Percentiles rank a stretch among this genome's conserved stretches.
Conservation (phyloP, 1,140 invertebrate species). For the Phortica variegata region DNA sequence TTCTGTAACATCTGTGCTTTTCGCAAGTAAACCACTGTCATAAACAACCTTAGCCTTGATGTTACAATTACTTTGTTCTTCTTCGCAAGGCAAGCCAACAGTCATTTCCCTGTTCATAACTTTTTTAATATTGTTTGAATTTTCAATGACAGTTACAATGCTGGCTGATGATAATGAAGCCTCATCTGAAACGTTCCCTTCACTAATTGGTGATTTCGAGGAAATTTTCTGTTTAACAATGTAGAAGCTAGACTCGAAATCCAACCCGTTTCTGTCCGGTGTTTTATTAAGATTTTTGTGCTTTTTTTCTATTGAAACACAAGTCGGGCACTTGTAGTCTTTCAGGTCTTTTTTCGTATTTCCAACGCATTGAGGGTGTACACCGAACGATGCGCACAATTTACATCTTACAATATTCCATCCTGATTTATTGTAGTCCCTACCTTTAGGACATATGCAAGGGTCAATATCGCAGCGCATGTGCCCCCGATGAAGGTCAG, state of each 20-base stretch:
- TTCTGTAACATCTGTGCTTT: not conserved
- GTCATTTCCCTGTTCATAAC: too few species aligned
- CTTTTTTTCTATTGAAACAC: constrained; percentile 17
- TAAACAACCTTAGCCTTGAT: too few species aligned
- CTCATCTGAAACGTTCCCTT: too few species aligned
- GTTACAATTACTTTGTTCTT: too few species aligned
- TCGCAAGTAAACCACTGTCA: not conserved
- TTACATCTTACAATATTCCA: constrained; percentile 22
- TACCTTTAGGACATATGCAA: constrained; percentile 28
- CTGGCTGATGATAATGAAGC: too few species aligned
- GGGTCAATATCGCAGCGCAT: constrained; percentile 21
- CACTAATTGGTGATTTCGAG: not conserved
- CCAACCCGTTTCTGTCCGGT: not conserved
- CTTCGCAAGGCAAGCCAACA: too few species aligned
- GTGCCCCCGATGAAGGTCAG: constrained; percentile 27
- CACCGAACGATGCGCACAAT: constrained; percentile 18
- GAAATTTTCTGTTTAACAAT: not conserved
- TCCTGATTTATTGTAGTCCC: constrained; percentile 9
- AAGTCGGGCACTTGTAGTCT: constrained; percentile 18
- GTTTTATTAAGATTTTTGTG: too few species aligned
- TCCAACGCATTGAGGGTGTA: constrained; percentile 18
- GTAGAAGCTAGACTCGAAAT: too few species aligned
- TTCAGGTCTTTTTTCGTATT: not conserved
- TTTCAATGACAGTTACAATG: too few species aligned
- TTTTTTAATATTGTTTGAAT: too few species aligned